Conservation (phyloP, 2,113 vertebrate species). For the Phrynocephalus versicolor region DNA sequence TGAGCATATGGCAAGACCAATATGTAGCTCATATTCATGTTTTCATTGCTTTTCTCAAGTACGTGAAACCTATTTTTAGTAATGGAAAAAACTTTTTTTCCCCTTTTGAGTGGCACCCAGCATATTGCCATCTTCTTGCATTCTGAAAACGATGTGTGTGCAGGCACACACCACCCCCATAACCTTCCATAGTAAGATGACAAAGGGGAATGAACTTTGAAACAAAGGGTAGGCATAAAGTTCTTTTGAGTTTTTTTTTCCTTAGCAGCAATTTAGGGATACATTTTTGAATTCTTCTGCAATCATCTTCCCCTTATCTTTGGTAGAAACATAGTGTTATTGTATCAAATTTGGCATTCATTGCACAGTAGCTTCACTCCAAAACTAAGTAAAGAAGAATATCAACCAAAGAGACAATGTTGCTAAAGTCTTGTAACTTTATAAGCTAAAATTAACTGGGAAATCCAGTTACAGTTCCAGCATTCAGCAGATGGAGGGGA, state of each 20-base stretch:
- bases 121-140: constrained; percentile 17
- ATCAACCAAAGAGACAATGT: too few species aligned
- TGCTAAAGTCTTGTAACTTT: too few species aligned
- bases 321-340: background rate
- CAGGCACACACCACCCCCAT: too few species aligned
- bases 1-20: constrained; percentile 33
- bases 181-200: background rate
- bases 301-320: background rate
- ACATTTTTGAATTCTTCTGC: background rate
- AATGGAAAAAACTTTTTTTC: background rate
- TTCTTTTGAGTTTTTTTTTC: background rate
- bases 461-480: too few species aligned
- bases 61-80: background rate
- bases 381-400: too few species aligned
- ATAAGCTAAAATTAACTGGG: too few species aligned
- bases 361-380: background rate
- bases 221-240: background rate
- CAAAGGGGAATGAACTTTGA: background rate
- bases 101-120: background rate
- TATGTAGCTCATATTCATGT: background rate
- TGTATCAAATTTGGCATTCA: background rate
- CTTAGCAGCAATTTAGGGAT: background rate
- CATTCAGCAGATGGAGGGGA: too few species aligned
- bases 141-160: background rate
- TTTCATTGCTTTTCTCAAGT: constrained; percentile 26